Evolutionary conservation across 2,888 invertebrate species (phyloP).

Genomic region (Thymelicus lineola): DNA sequence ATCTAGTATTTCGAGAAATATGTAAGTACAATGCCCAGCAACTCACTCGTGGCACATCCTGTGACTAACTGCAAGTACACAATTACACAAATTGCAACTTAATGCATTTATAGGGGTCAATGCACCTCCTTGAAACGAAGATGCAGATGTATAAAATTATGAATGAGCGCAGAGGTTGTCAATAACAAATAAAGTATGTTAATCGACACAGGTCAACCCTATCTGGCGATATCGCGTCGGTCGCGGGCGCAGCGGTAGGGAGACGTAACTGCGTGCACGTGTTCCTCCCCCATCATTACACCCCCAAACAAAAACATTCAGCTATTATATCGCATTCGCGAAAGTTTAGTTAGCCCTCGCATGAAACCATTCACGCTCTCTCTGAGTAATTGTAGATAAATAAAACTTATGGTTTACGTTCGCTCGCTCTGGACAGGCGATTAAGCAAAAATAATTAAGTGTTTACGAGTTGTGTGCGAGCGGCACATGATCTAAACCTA

Average conservation of each 20-base stretch:
- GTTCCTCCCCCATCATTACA: constrained; percentile 61
- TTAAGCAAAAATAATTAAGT: constrained; percentile 53
- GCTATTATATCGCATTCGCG: constrained; percentile 67
- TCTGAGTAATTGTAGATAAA: constrained; percentile 75
- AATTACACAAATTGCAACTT: too few species aligned
- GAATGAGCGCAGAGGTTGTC: constrained; percentile 18
- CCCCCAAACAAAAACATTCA: constrained; percentile 47
- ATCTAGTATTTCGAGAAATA: too few species aligned
- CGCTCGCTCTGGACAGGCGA: constrained; percentile 39
- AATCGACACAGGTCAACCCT: constrained; percentile 70
- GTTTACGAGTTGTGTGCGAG: constrained; percentile 35
- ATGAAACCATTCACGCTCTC: constrained; percentile 53
- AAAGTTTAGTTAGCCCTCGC: constrained; percentile 62
- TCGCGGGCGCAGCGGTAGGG: constrained; percentile 50
- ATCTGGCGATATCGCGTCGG: constrained; percentile 57
- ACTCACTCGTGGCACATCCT: too few species aligned
- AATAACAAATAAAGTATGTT: constrained; percentile 47
- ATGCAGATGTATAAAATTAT: not conserved
- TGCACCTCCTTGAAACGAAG: not conserved
- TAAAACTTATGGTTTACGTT: constrained; percentile 60
- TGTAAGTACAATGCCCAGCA: too few species aligned
- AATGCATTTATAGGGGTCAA: too few species aligned
- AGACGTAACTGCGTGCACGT: constrained; percentile 75
- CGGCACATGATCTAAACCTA: not conserved
- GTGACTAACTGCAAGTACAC: too few species aligned